These are phyloP conservation scores for Novumbra hubbsi DNA, from an alignment of 2,797 vertebrate genomes.

Conservation along the genomic window DNA sequence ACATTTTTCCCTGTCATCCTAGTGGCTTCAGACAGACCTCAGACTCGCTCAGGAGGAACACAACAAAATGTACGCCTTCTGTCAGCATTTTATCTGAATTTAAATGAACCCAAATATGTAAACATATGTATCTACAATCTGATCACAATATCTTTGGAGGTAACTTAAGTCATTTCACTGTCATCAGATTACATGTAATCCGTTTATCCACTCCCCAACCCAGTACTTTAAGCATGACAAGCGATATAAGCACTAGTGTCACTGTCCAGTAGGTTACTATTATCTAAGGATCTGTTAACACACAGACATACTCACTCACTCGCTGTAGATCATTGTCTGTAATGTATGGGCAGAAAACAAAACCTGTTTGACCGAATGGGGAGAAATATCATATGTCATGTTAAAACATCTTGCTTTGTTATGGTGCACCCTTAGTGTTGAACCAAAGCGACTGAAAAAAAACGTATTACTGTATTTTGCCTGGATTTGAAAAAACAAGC, in stretches of 20 bases:
- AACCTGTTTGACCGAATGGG: not conserved
- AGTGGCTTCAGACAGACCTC: too few species aligned
- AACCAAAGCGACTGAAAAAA: conserved; percentile 55
- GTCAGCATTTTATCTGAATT: too few species aligned
- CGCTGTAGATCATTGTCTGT: not conserved
- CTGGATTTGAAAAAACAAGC: not conserved
- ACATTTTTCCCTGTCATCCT: too few species aligned
- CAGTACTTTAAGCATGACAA: not conserved
- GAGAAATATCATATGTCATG: conserved; percentile 7
- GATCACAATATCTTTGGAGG: too few species aligned
- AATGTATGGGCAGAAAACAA: conserved; percentile 5
- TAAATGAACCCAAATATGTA: too few species aligned
- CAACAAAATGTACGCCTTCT: too few species aligned
- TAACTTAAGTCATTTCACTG: too few species aligned
- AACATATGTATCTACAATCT: too few species aligned
- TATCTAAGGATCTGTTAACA: not conserved
- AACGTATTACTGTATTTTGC: conserved; percentile 1
- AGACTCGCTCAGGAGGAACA: too few species aligned
- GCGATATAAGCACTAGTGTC: not conserved
- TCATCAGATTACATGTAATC: too few species aligned
- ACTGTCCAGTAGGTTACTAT: not conserved
- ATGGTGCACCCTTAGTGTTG: conserved; percentile 50
- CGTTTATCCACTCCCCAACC: too few species aligned
- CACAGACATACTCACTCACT: not conserved
- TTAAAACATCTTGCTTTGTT: conserved; percentile 19